Evolutionary conservation across 2,888 invertebrate genomes (phyloP), one percentile per base, ranked within the genome.

Genomic region (Glyphotaelius pellucidus): DNA sequence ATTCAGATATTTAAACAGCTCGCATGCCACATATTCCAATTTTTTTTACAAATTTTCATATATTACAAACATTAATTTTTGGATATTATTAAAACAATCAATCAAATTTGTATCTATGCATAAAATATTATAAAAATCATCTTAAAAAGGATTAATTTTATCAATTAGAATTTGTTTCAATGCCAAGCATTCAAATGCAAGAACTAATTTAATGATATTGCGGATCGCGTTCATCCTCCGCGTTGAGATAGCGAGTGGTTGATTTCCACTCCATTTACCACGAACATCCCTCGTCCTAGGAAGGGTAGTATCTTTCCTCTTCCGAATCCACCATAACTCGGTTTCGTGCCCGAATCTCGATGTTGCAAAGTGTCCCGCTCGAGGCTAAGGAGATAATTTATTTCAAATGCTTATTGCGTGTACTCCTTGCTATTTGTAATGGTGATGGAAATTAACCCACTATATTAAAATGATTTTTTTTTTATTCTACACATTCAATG

Each of bases 241-340:
- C 19, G 42, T 19, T 12, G 19, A 38, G 85, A 79, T 38, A 80
- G 38, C 67, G 89, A 80, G 80, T 38, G 79, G 89, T 32, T 89
- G 79, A 19, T 80, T 89, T 89, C 89, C 80, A 89, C 80, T 32
- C 89, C 89, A 89, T 89, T 89, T 80, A 89, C 80, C 42, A 14
- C 19, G 81, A 32, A n/a, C 85, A 38, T 85, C 31, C 32, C 81
- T 31, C 81, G 81, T 19, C 32, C 81, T 15, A 7, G 14, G 38
- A 12, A n/a, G 38, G 85, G 85, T 47, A 15, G 35, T 85, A n/a
- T 85, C 85, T 85, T 84, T 38, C 38, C 38, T 85, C 38, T 85
- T 42, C 42, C 85, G 85, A 30, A 42, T 32, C 12, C 38, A 38
- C 85, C 31, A n/a, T 85, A 85, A n/a, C 35, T 38, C 38, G 38